Evolutionary conservation across 2,888 invertebrate genomes (phyloP).

Genomic region (Patella ulyssiponensis): DNA sequence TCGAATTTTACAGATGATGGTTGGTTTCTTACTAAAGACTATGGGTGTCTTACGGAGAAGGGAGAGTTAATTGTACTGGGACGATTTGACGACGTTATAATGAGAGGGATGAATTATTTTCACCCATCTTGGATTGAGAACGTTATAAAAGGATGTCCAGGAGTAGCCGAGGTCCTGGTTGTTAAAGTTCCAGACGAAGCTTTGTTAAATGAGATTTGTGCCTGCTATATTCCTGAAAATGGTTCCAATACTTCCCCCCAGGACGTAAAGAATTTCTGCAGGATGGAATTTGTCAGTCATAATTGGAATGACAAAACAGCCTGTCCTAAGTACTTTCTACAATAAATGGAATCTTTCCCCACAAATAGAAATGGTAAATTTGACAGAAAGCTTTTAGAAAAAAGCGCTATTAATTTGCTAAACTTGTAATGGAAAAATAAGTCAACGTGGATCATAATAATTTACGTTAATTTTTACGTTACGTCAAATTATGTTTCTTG

Average conservation of each 20-base stretch:
- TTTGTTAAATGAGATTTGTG: conserved; percentile 10
- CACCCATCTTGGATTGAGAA: conserved; percentile 29
- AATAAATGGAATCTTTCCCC: too few species aligned
- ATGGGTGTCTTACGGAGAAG: conserved; percentile 8
- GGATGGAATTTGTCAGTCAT: conserved; percentile 12
- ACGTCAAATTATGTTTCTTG: too few species aligned
- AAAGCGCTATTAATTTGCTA: conserved; percentile 9
- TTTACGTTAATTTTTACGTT: too few species aligned
- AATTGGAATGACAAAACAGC: too few species aligned
- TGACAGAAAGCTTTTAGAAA: neutral
- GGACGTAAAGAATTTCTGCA: conserved; percentile 10
- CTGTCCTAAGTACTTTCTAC: too few species aligned
- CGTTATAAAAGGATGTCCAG: conserved; percentile 15
- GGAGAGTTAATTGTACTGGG: conserved; percentile 24
- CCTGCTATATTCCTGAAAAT: conserved; percentile 7
- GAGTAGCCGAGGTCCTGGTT: conserved; percentile 3
- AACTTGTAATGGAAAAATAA: neutral
- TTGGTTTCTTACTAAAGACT: conserved; percentile 23
- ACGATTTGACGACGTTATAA: conserved; percentile 22
- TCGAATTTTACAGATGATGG: neutral
- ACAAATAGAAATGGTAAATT: too few species aligned
- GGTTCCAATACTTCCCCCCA: neutral
- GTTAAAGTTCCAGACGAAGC: conserved; percentile 12
- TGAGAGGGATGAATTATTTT: conserved; percentile 15
- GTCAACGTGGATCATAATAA: too few species aligned